Evolutionary conservation across 2,888 invertebrate genomes (phyloP), one percentile per base, ranked within the genome.

Genomic region (Acanthosepion lycidas): DNA sequence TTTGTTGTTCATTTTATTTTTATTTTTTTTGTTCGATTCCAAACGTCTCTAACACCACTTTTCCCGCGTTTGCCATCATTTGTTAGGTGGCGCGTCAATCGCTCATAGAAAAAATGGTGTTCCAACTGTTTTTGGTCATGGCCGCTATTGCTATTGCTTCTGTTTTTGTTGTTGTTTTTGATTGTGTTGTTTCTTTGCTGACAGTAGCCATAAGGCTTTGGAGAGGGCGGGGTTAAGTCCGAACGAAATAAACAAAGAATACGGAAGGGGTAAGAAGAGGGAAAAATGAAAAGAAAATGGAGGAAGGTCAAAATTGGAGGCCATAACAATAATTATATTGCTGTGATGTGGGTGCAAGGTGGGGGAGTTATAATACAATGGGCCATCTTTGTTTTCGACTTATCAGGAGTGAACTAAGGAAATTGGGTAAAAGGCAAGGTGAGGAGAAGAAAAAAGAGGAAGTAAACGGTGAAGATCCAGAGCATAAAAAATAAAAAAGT

Each of bases 271-370:
- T 64, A 64, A 26, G 64, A 15, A n/a, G 9, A n/a, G 78, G 15
- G n/a, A 6, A 5, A 15, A n/a, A n/a, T n/a, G 18, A 33, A 78
- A 78, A n/a, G n/a, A 78, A 78, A n/a, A 78, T 78, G 78, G 78
- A 78, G n/a, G n/a, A n/a, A n/a, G 78, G 78, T 78, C 78, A 78
- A 78, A 78, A 78, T 78, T 78, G 78, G 78, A n/a, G 78, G 78
- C 78, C 78, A 78, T 78, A 78, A 78, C 78, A 78, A 78, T 78
- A 78, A 78, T 78, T 78, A 78, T 78, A 78, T 78, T 78, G 78
- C 78, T 1, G n/a, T n/a, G n/a, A 9, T 78, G 78, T n/a, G 78
- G n/a, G n/a, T 78, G 18, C 28, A 78, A 33, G n/a, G 3, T n/a
- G n/a, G n/a, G n/a, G 78, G n/a, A 42, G n/a, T 78, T n/a, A 78